These are phyloP conservation scores for Tanypteryx hageni DNA, from an alignment of 2,888 invertebrate species.

Conservation along the genomic window DNA sequence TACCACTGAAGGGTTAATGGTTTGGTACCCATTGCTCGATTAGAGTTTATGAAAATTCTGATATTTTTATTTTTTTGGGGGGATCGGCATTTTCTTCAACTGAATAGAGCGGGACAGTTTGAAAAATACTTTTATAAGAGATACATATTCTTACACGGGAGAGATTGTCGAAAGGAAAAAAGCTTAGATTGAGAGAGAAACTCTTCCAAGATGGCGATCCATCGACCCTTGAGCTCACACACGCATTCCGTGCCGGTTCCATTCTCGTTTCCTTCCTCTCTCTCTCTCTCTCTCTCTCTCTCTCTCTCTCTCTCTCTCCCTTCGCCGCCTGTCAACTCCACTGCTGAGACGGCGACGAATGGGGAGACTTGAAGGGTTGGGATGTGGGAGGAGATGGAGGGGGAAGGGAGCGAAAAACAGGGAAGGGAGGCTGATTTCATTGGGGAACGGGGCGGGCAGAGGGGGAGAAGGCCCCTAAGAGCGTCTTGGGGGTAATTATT, in stretches of 20 bases:
- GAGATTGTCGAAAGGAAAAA: too few relatives aligned
- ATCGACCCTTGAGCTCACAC: slow-evolving; percentile 25
- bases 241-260: background rate
- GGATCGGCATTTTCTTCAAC: too few relatives aligned
- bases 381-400: background rate
- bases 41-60: too few relatives aligned
- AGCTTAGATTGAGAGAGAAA: background rate
- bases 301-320: background rate
- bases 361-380: slow-evolving; percentile 19
- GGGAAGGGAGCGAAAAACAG: background rate
- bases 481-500: slow-evolving; percentile 56
- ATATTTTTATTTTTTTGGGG: too few relatives aligned
- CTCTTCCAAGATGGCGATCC: slow-evolving; percentile 38
- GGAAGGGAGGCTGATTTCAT: slow-evolving; percentile 6
- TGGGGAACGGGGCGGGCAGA: background rate
- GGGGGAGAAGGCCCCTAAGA: slow-evolving; percentile 38
- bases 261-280: background rate
- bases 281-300: background rate
- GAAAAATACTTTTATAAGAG: too few relatives aligned
- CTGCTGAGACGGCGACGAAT: slow-evolving; percentile 44
- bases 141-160: too few relatives aligned
- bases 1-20: too few relatives aligned
- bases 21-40: too few relatives aligned
- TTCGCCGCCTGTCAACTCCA: slow-evolving; percentile 40
- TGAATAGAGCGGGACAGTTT: too few relatives aligned